Evolutionary conservation across 1,140 invertebrate genomes (phyloP).

Genomic region (Solenopsis invicta): DNA sequence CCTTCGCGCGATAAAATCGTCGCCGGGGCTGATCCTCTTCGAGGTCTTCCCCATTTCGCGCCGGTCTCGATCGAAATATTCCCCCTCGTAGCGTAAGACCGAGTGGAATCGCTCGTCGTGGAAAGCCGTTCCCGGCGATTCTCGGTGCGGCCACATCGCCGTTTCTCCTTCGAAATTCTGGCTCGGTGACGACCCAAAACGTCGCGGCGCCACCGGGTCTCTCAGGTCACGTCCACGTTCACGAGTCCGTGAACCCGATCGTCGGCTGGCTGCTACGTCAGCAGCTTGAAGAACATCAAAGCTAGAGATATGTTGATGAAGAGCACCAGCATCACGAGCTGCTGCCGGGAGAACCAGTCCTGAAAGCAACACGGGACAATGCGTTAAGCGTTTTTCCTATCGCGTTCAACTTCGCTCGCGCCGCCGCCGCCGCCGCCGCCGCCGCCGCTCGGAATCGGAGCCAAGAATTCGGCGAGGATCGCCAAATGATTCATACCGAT

Average conservation of each 20-base stretch:
- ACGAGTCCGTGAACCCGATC: constrained; percentile 80
- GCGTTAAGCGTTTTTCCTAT: constrained; percentile 12
- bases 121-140: constrained; percentile 77
- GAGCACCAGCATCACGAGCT: constrained; percentile 97
- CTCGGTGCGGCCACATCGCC: constrained; percentile 31
- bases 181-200: constrained; percentile 69
- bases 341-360: constrained; percentile 99
- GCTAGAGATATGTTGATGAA: constrained; percentile 98
- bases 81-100: constrained; percentile 61
- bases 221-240: constrained; percentile 82
- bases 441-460: constrained; percentile 3
- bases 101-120: constrained; percentile 68
- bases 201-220: constrained; percentile 69
- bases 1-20: constrained; percentile 28
- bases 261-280: constrained; percentile 91
- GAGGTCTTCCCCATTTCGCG: background rate
- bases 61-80: background rate
- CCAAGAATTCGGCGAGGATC: constrained; percentile 23
- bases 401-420: too few relatives aligned
- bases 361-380: constrained; percentile 86
- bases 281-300: constrained; percentile 98
- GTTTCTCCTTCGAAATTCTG: constrained; percentile 30
- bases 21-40: constrained; percentile 1
- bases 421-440: too few relatives aligned
- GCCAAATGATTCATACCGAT: constrained; percentile 20